Evolutionary conservation across 2,797 vertebrate genomes (phyloP), one percentile per base, ranked within the genome.

Genomic region (Streptopelia turtur): DNA sequence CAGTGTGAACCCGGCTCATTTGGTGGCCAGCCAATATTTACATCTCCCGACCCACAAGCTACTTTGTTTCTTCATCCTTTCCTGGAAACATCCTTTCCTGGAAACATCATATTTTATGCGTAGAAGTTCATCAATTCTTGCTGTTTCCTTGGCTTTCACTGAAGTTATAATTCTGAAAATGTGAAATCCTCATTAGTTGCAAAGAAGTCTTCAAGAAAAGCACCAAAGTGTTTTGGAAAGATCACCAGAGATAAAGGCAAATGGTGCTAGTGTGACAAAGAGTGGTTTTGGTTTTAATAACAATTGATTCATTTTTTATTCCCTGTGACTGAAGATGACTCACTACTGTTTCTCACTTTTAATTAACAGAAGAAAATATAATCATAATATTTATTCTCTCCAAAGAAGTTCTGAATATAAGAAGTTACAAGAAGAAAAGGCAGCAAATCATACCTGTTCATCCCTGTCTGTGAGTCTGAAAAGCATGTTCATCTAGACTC

Each of bases 371-470:
- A 77, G 28, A 85, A 88, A 76, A 71, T 57, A 45, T 18, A 83
- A 70, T 83, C 22, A 86, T 43, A 78, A 75, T 57, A 86, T 63
- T 81, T 81, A 57, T 86, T 88, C 11, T 89, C 12, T 50, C 45
- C 11, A 24, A 7, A 45, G 10, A 23, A 85, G 13, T 57, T 77
- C 57, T 72, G 41, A 55, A 88, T 71, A 75, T 88, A 86, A 86
- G 55, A 15, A 83, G 27, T 41, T 75, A 47, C 61, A 78, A 71
- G 37, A 90, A 78, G 71, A 65, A 89, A 91, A 95, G 45, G 22
- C 33, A 91, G 37, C 7, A 86, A 47, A 88, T 68, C 61, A 68
- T 25, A 64, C 15, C 37, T 30, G 13, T 53, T 76, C 27, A 61
- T 13, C 17, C 22, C 27, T 3, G 1, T 55, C 45, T 1, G 0